Percentiles rank a stretch among this genome's conserved stretches.
phyloP scores from a whole-genome alignment of 2,797 vertebrate genomes.

The Aplochiton taeniatus region DNA sequence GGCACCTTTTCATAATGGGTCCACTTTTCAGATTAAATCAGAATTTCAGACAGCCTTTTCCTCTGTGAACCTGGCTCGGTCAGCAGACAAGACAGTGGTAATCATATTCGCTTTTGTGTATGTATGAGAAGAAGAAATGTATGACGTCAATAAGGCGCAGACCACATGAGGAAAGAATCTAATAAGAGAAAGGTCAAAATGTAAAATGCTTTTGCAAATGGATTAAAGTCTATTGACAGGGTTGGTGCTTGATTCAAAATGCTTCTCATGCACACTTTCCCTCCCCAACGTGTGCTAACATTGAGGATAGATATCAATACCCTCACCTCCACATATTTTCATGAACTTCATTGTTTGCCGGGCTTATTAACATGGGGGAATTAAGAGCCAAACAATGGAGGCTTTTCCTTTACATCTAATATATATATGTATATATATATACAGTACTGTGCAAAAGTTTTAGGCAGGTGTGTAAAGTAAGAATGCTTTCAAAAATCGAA shows the following conservation, averaged over 20 bases:
- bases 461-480: no score
- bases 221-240: conserved; percentile 13
- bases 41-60: no score
- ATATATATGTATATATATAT: no score
- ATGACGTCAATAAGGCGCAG: conserved; percentile 1
- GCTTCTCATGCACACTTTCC: neutral
- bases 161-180: conserved; percentile 14
- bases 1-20: no score
- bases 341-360: neutral
- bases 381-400: no score
- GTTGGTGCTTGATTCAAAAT: conserved; percentile 2
- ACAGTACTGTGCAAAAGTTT: no score
- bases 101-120: conserved; percentile 9
- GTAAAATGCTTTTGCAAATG: conserved; percentile 15
- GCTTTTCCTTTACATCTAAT: no score
- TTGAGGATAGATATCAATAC: neutral
- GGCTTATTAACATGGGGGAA: neutral
- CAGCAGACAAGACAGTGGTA: neutral
- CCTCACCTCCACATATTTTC: neutral
- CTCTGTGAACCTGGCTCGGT: no score
- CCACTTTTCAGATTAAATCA: no score
- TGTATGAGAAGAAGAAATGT: conserved; percentile 6
- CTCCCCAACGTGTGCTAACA: neutral
- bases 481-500: no score
- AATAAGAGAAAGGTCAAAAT: conserved; percentile 23